phyloP scores from a whole-genome alignment of 1,140 invertebrate species.

The Pseudomyrmex flavicornis region DNA sequence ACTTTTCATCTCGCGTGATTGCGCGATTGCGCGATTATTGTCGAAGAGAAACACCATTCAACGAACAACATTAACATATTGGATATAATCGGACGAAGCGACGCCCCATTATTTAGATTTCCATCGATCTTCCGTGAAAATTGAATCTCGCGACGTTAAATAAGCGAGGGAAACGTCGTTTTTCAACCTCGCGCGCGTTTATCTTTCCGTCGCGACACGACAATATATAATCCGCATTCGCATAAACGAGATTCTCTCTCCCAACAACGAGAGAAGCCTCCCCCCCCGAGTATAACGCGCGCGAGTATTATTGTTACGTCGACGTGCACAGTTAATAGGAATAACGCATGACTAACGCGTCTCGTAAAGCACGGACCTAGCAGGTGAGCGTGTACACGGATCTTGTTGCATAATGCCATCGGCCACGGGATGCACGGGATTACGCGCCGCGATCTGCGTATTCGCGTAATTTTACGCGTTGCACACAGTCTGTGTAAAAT shows the following conservation, averaged over 20 bases:
- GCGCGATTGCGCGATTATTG: slow-evolving; percentile 4
- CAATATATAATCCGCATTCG: slow-evolving; percentile 60
- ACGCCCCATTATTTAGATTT: slow-evolving; percentile 30
- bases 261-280: no score
- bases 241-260: slow-evolving; percentile 58
- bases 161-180: slow-evolving; percentile 23
- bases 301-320: slow-evolving; percentile 54
- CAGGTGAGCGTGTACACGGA: slow-evolving; percentile 61
- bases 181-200: slow-evolving; percentile 11
- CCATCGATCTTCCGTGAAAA: slow-evolving; percentile 46
- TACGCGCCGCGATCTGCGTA: background rate
- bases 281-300: background rate
- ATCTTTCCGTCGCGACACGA: background rate
- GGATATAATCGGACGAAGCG: slow-evolving; percentile 12
- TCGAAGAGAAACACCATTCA: slow-evolving; percentile 6
- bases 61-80: slow-evolving; percentile 37
- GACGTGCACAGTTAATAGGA: slow-evolving; percentile 67
- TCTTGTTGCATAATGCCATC: slow-evolving; percentile 66
- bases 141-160: slow-evolving; percentile 28
- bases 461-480: no score
- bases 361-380: slow-evolving; percentile 58
- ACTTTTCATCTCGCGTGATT: slow-evolving; percentile 8
- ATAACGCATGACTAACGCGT: slow-evolving; percentile 69
- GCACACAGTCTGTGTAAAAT: no score
- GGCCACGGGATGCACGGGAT: slow-evolving; percentile 1